These are phyloP conservation scores for Alosa sapidissima DNA, from an alignment of 2,797 vertebrate genomes.

Conservation along the genomic window DNA sequence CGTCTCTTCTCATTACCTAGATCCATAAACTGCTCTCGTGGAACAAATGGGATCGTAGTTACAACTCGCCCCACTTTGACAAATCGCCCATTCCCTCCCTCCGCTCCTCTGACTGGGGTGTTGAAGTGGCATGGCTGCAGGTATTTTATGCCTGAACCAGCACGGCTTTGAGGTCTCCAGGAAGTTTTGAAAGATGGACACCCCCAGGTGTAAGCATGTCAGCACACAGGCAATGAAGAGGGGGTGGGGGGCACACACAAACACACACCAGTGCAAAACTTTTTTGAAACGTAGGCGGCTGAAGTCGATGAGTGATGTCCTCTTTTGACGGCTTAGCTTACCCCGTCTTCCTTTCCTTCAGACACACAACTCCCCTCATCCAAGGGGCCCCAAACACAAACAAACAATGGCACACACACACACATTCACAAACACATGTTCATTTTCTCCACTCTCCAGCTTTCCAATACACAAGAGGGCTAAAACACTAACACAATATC, in stretches of 20 bases:
- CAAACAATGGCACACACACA: slow-evolving; percentile 27
- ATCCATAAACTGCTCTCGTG: slow-evolving; percentile 39
- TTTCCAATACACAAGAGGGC: not conserved
- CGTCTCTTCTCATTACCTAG: slow-evolving; percentile 41
- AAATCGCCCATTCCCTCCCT: slow-evolving; percentile 43
- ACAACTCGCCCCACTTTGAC: slow-evolving; percentile 44
- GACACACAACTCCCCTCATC: not conserved
- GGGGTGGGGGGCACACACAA: slow-evolving; percentile 34
- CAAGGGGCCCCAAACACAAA: slow-evolving; percentile 10
- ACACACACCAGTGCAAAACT: slow-evolving; percentile 41
- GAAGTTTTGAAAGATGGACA: slow-evolving; percentile 63
- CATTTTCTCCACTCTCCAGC: not conserved
- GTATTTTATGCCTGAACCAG: slow-evolving; percentile 52
- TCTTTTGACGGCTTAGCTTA: slow-evolving; percentile 67
- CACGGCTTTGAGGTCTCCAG: slow-evolving; percentile 59
- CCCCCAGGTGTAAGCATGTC: slow-evolving; percentile 68
- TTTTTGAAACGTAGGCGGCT: slow-evolving; percentile 63
- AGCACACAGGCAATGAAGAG: slow-evolving; percentile 52
- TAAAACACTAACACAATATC: not conserved
- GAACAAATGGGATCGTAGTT: slow-evolving; percentile 44
- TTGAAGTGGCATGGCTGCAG: slow-evolving; percentile 50
- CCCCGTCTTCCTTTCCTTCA: slow-evolving; percentile 31
- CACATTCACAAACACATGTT: slow-evolving; percentile 5
- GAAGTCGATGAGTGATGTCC: slow-evolving; percentile 68
- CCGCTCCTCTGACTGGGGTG: slow-evolving; percentile 41